Base-by-base conservation (phyloP, 1,140 invertebrate species). In the Gryllus bimaculatus region DNA sequence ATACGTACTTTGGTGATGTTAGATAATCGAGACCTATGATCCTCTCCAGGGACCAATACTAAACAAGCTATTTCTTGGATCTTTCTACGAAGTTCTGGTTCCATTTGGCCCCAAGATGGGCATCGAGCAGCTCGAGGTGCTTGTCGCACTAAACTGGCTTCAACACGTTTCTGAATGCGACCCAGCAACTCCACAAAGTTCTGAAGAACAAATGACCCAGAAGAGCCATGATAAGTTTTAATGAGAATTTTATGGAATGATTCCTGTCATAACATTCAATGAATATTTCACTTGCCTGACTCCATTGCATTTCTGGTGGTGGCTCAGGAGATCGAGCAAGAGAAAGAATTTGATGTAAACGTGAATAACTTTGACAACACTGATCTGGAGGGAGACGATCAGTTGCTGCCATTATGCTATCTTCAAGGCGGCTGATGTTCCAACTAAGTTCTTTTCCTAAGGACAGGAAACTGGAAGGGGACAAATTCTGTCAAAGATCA, bases 341-440 rank as follows among this genome's bases (percentile, higher is more conserved):
- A 0, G 81, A 49, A 8, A 88, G 78, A 82, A 88, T 86, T 79
- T 87, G 87, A 80, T 87, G 83, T 0, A 90, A 82, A 8, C 87
- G 85, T 66, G 87, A 86, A 81, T 93, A 92, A 83, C 90, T 91
- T 78, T 89, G 88, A 82, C 92, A 93, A 0, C 92, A 92, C 84
- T 93, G 91, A 82, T 94, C 92, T 0, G 91, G 89, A 1, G 90
- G 88, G 12, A 93, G 83, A 18, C 88, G 86, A 49, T 90, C 89
- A 7, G 91, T 88, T 0, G 91, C 89, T 6, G 89, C 87, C 20
- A 92, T 82, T 75, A 94, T 87, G 79, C 90, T 89, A 76, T 91
- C 90, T 83, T 93, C 91, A 7, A 93, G 83, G 8, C 90, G 87
- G 47, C 89, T 89, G 18, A 92, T 90, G 80, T 91, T 91, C 86